Evolutionary conservation across 2,888 invertebrate species (phyloP).

Genomic region (Trisateles emortualis): DNA sequence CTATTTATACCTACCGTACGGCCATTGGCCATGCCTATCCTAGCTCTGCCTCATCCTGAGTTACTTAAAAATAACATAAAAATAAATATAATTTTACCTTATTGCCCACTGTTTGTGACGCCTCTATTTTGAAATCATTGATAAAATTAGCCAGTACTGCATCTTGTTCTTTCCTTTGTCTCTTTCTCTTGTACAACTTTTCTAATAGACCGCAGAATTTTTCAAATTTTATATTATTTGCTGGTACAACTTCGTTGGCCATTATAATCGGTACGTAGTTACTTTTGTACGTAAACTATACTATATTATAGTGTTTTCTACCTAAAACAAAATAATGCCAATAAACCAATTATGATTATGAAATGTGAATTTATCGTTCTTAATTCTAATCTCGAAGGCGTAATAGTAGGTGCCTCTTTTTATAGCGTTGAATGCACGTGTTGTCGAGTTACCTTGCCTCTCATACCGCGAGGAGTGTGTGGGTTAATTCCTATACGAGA

Average conservation of each 20-base stretch:
- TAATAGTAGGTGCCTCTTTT: too few species aligned
- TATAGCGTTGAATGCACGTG: too few species aligned
- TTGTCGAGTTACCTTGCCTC: too few species aligned
- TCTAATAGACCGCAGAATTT: constrained; percentile 88
- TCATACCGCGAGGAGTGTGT: too few species aligned
- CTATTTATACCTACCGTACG: too few species aligned
- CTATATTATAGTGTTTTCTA: background rate
- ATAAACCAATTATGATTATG: background rate
- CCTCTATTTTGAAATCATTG: constrained; percentile 74
- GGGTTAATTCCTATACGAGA: too few species aligned
- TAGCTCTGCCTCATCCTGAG: too few species aligned
- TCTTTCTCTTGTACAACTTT: constrained; percentile 80
- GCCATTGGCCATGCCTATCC: too few species aligned
- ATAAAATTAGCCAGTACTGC: constrained; percentile 81
- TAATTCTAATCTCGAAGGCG: too few species aligned
- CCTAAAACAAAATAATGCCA: constrained; percentile 41
- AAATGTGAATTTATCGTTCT: background rate
- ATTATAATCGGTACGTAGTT: constrained; percentile 24
- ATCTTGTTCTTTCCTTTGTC: constrained; percentile 76
- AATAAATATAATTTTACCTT: constrained; percentile 65
- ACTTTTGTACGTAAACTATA: background rate
- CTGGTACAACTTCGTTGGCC: constrained; percentile 46
- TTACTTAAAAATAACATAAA: too few species aligned
- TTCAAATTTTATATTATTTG: constrained; percentile 78
- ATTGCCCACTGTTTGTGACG: constrained; percentile 56